phyloP scores from a whole-genome alignment of 1,140 invertebrate species.

The Drosophila nasuta region DNA sequence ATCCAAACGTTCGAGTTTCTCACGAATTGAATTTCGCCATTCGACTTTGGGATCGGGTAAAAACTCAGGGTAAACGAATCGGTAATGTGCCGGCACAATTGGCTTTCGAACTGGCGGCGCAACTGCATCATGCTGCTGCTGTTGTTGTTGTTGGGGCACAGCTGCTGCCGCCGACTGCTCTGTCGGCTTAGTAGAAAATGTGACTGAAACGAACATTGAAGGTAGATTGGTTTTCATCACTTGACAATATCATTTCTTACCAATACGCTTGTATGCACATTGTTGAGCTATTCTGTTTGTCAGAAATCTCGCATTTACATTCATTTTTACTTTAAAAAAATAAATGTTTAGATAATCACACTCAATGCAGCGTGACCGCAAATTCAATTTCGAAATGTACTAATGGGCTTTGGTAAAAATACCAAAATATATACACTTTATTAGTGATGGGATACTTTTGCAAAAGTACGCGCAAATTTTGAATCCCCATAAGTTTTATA shows the following conservation, averaged over 20 bases:
- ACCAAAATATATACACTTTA: neutral
- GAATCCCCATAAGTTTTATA: too few relatives aligned
- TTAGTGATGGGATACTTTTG: too few relatives aligned
- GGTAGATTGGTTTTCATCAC: neutral
- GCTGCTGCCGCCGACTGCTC: constrained; percentile 50
- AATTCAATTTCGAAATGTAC: neutral
- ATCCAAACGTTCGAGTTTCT: constrained; percentile 96
- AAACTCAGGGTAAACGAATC: constrained; percentile 97
- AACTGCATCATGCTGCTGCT: constrained; percentile 25
- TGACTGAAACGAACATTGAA: constrained; percentile 55
- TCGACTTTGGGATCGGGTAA: constrained; percentile 93
- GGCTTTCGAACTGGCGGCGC: constrained; percentile 52
- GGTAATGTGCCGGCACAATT: constrained; percentile 86
- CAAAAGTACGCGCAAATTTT: too few relatives aligned
- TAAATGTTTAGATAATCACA: constrained; percentile 75
- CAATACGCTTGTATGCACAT: constrained; percentile 59
- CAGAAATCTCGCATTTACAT: constrained; percentile 54
- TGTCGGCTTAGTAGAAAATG: constrained; percentile 76
- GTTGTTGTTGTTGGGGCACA: constrained; percentile 26
- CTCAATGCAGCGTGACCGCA: constrained; percentile 13
- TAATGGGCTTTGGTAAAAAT: neutral
- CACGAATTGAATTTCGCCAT: constrained; percentile 92
- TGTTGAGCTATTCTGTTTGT: constrained; percentile 42
- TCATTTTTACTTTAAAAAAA: constrained; percentile 64
- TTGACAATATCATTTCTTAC: constrained; percentile 32